Evolutionary conservation across 2,888 invertebrate species (phyloP).

Genomic region (Harpalus rubripes): DNA sequence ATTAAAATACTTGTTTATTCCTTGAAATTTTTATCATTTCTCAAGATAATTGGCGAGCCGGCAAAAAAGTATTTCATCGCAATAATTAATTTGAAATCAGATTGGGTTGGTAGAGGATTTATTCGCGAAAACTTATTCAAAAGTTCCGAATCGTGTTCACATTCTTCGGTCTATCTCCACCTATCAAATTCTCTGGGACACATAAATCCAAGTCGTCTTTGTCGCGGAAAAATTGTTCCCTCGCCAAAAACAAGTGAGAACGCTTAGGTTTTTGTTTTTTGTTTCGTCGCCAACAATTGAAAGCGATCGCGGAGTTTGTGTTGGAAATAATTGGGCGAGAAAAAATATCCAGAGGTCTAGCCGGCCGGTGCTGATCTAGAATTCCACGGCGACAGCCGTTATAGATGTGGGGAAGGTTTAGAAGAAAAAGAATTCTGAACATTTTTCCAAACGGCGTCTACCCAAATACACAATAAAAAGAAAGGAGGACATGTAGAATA

Average conservation of each 20-base stretch:
- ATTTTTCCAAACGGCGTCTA: background rate
- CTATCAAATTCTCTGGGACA: constrained; percentile 58
- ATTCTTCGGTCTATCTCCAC: constrained; percentile 62
- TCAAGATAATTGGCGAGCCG: constrained; percentile 58
- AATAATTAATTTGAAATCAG: constrained; percentile 61
- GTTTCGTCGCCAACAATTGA: constrained; percentile 59
- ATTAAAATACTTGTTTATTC: constrained; percentile 58
- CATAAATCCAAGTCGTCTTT: constrained; percentile 62
- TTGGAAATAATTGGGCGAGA: constrained; percentile 75
- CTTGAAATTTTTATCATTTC: constrained; percentile 58
- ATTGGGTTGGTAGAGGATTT: constrained; percentile 50
- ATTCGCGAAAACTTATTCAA: constrained; percentile 57
- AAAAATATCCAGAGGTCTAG: constrained; percentile 70
- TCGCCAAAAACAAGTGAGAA: constrained; percentile 62
- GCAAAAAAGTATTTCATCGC: constrained; percentile 39
- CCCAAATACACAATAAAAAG: background rate
- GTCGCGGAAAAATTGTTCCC: constrained; percentile 59
- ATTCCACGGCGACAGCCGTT: constrained; percentile 58
- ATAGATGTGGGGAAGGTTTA: constrained; percentile 45
- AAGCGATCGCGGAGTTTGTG: constrained; percentile 72
- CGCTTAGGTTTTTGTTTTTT: constrained; percentile 43
- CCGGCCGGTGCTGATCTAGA: constrained; percentile 62
- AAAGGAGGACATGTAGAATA: no score
- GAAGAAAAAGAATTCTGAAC: background rate
- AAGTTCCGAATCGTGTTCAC: constrained; percentile 61